These are phyloP conservation scores for Sinocyclocheilus anshuiensis DNA, from an alignment of 2,113 vertebrate genomes.

Conservation along the genomic window DNA sequence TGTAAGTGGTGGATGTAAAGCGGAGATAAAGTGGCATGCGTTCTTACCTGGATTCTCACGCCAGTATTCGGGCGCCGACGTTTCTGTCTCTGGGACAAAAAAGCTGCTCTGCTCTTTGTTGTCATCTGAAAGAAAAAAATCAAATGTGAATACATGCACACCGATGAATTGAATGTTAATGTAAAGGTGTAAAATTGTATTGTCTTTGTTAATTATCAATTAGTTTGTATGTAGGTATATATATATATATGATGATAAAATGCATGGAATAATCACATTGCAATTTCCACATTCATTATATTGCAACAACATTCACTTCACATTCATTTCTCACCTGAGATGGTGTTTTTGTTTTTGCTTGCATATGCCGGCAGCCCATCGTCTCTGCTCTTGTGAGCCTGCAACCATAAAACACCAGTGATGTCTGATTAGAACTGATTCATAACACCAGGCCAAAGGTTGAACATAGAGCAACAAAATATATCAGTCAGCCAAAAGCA, in stretches of 20 bases:
- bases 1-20: slow-evolving; percentile 48
- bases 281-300: neutral
- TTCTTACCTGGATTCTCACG: slow-evolving; percentile 89
- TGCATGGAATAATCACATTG: neutral
- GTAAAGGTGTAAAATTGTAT: neutral
- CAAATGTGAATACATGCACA: slow-evolving; percentile 35
- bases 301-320: neutral
- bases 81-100: slow-evolving; percentile 87
- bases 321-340: slow-evolving; percentile 77
- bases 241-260: no score
- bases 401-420: slow-evolving; percentile 52
- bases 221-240: no score
- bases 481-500: slow-evolving; percentile 48
- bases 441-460: slow-evolving; percentile 49
- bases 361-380: slow-evolving; percentile 83
- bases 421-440: slow-evolving; percentile 58
- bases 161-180: slow-evolving; percentile 40
- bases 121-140: slow-evolving; percentile 67
- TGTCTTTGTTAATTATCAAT: neutral
- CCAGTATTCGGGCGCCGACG: slow-evolving; percentile 90
- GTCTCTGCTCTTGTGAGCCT: slow-evolving; percentile 89
- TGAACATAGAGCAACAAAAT: slow-evolving; percentile 43
- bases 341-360: slow-evolving; percentile 81
- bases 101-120: slow-evolving; percentile 88
- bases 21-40: neutral